Conservation (phyloP, 2,888 invertebrate species). For the Allygus modestus region DNA sequence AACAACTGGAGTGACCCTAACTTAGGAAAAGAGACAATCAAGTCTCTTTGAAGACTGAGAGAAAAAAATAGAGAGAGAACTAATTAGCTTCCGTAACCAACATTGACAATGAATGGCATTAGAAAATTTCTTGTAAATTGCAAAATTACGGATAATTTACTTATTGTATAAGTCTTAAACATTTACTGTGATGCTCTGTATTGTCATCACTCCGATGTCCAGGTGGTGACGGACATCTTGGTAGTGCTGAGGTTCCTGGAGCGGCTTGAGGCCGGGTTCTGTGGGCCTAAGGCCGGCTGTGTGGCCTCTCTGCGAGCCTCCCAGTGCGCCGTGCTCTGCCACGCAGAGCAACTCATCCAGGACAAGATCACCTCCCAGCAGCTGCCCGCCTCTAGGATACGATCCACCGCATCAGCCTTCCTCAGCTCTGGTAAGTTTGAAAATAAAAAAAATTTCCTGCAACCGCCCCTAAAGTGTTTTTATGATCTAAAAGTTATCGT, state of each 20-base stretch:
- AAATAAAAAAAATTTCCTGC: neutral
- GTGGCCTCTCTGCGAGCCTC: constrained; percentile 76
- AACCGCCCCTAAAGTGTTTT: constrained; percentile 7
- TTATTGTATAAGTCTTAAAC: too few species aligned
- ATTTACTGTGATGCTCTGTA: too few species aligned
- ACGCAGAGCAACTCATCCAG: constrained; percentile 77
- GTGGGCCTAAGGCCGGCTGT: constrained; percentile 73
- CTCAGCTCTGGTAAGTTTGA: constrained; percentile 47
- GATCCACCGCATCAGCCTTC: constrained; percentile 57
- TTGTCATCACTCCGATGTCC: neutral
- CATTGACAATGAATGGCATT: too few species aligned
- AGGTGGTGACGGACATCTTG: constrained; percentile 79
- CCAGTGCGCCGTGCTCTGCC: constrained; percentile 77
- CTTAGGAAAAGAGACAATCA: too few species aligned
- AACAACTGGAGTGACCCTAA: too few species aligned
- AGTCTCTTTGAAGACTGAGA: too few species aligned
- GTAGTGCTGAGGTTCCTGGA: constrained; percentile 78
- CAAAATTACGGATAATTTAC: too few species aligned
- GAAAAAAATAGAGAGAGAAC: too few species aligned
- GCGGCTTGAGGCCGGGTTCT: constrained; percentile 73
- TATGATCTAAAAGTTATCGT: too few species aligned
- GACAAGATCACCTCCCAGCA: constrained; percentile 68
- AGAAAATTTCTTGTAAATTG: too few species aligned
- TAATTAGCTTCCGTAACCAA: too few species aligned
- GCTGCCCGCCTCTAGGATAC: constrained; percentile 50